These are phyloP conservation scores for Agriopis leucophaearia DNA, from an alignment of 2,888 invertebrate genomes.

Conservation along the genomic window DNA sequence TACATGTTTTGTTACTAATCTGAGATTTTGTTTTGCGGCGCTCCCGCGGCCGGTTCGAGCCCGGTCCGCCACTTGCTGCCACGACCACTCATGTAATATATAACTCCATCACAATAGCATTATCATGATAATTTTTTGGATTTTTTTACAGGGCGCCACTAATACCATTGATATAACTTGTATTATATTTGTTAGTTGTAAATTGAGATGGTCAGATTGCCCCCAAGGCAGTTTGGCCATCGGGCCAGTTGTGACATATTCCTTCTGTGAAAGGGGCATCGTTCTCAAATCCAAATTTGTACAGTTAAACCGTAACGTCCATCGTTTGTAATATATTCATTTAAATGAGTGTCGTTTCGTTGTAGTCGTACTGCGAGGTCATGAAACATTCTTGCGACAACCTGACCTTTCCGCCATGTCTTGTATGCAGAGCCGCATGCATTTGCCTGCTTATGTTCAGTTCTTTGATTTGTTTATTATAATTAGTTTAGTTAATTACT, in stretches of 20 bases:
- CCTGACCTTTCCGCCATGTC: constrained; percentile 89
- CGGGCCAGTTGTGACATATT: constrained; percentile 93
- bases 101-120: constrained; percentile 63
- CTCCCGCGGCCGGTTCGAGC: constrained; percentile 51
- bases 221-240: constrained; percentile 82
- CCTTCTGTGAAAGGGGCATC: constrained; percentile 95
- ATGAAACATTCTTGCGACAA: constrained; percentile 88
- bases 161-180: constrained; percentile 65
- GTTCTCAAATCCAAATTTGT: constrained; percentile 88
- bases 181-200: constrained; percentile 74
- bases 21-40: constrained; percentile 76
- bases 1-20: constrained; percentile 87
- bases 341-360: constrained; percentile 91
- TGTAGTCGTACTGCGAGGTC: constrained; percentile 86
- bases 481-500: constrained; percentile 85
- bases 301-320: constrained; percentile 84
- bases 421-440: constrained; percentile 89
- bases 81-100: constrained; percentile 82
- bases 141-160: constrained; percentile 86
- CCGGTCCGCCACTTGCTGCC: constrained; percentile 51
- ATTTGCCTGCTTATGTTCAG: constrained; percentile 90
- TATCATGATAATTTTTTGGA: constrained; percentile 81
- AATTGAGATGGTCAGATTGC: constrained; percentile 81
- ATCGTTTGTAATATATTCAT: constrained; percentile 86
- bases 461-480: constrained; percentile 83